Evolutionary conservation across 2,888 invertebrate species (phyloP).

Genomic region (Enoplolaimus lenunculus): DNA sequence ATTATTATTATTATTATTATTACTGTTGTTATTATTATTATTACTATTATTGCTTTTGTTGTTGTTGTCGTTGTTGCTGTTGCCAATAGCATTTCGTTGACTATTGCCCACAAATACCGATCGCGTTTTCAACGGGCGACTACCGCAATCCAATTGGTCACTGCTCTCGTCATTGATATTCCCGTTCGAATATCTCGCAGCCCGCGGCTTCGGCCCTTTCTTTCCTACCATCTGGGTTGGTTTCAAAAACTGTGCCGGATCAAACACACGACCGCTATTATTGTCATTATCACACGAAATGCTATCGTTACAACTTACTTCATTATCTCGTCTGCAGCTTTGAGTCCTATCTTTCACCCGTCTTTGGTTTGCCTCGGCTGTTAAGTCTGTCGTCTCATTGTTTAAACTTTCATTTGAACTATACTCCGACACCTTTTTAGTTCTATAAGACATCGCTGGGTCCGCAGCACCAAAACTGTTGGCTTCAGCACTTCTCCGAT

Average conservation of each 20-base stretch:
- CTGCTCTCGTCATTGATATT: not conserved
- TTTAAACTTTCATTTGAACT: not conserved
- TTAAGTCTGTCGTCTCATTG: not conserved
- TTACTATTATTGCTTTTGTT: too few species aligned
- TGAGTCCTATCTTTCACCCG: too few species aligned
- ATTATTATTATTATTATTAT: not conserved
- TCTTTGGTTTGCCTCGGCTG: too few species aligned
- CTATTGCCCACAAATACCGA: not conserved
- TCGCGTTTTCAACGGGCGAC: conserved; percentile 3
- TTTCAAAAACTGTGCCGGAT: too few species aligned
- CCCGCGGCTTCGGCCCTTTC: too few species aligned
- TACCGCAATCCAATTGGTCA: not conserved
- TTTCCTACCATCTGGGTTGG: too few species aligned
- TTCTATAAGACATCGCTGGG: not conserved
- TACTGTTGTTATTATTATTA: not conserved
- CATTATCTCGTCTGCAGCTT: not conserved
- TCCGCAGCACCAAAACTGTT: not conserved
- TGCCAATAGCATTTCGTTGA: not conserved
- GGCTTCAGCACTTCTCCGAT: too few species aligned
- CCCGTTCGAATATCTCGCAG: too few species aligned
- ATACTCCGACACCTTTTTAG: not conserved
- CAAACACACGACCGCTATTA: not conserved
- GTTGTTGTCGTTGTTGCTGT: too few species aligned
- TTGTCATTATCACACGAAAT: not conserved
- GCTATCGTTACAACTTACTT: not conserved